These are phyloP conservation scores for Platerodrilus igneus DNA, from an alignment of 2,888 invertebrate genomes.

Conservation along the genomic window DNA sequence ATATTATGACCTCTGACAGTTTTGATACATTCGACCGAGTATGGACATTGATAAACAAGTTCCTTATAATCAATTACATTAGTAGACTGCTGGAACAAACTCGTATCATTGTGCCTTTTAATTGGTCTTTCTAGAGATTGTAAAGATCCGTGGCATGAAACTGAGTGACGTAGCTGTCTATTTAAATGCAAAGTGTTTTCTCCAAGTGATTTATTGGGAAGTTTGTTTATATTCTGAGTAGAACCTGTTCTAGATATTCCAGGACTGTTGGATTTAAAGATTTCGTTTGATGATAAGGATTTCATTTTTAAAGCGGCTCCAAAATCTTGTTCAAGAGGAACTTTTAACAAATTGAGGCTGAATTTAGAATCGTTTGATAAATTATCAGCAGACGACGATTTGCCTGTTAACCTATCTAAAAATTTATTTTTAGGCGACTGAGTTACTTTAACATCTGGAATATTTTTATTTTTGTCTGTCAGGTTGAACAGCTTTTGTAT, in stretches of 20 bases:
- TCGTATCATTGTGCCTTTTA: too few relatives aligned
- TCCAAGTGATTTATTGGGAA: slow-evolving; percentile 19
- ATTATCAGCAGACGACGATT: slow-evolving; percentile 52
- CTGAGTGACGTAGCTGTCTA: slow-evolving; percentile 28
- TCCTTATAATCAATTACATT: slow-evolving; percentile 19
- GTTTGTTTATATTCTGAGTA: slow-evolving; percentile 30
- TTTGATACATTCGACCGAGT: slow-evolving; percentile 32
- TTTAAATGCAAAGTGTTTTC: slow-evolving; percentile 25
- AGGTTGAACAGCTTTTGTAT: slow-evolving; percentile 51
- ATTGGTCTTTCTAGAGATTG: slow-evolving; percentile 35
- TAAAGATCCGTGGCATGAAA: slow-evolving; percentile 41
- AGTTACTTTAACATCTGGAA: slow-evolving; percentile 44
- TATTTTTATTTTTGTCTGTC: slow-evolving; percentile 35
- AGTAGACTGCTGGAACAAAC: slow-evolving; percentile 10
- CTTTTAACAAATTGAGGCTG: not conserved
- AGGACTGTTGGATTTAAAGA: slow-evolving; percentile 41
- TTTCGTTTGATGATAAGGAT: slow-evolving; percentile 50
- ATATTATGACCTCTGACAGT: slow-evolving; percentile 36
- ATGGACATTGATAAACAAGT: slow-evolving; percentile 40
- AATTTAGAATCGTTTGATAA: slow-evolving; percentile 35
- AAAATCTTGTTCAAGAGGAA: slow-evolving; percentile 22
- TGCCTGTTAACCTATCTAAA: slow-evolving; percentile 49
- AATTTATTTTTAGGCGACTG: slow-evolving; percentile 49
- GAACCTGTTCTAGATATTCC: slow-evolving; percentile 37
- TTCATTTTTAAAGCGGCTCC: slow-evolving; percentile 38